phyloP scores from a whole-genome alignment of 2,888 invertebrate species.

The Dioctria rufipes region DNA sequence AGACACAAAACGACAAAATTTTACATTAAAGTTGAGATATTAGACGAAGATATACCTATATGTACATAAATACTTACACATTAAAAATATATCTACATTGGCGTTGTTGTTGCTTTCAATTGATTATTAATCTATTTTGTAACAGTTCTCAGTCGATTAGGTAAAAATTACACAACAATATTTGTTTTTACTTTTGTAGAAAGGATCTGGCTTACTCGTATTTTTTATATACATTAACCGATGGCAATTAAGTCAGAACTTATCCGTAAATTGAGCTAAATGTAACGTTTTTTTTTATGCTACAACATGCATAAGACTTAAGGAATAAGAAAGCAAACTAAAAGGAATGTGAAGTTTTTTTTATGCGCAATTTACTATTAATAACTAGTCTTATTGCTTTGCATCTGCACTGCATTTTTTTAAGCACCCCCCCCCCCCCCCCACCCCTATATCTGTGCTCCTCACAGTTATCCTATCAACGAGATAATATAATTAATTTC shows the following conservation, averaged over 20 bases:
- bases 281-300: not conserved
- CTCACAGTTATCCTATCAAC: too few relatives aligned
- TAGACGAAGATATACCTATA: constrained; percentile 7
- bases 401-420: too few relatives aligned
- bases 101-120: constrained; percentile 36
- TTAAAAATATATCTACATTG: constrained; percentile 39
- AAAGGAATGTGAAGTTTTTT: constrained; percentile 37
- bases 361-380: not conserved
- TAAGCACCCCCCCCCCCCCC: too few relatives aligned
- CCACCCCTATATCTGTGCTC: too few relatives aligned
- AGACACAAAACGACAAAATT: constrained; percentile 3
- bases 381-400: constrained; percentile 26
- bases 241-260: constrained; percentile 38
- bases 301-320: not conserved
- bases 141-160: constrained; percentile 30
- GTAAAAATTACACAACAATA: constrained; percentile 22
- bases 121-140: constrained; percentile 22
- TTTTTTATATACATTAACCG: not conserved
- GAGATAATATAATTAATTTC: too few relatives aligned
- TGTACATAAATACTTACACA: constrained; percentile 13
- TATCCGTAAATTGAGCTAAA: constrained; percentile 37
- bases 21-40: constrained; percentile 21
- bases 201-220: too few relatives aligned
- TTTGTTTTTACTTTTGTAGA: not conserved
- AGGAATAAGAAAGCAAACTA: constrained; percentile 20